phyloP scores from a whole-genome alignment of 2,888 invertebrate genomes.

The Microctonus aethiopoides region DNA sequence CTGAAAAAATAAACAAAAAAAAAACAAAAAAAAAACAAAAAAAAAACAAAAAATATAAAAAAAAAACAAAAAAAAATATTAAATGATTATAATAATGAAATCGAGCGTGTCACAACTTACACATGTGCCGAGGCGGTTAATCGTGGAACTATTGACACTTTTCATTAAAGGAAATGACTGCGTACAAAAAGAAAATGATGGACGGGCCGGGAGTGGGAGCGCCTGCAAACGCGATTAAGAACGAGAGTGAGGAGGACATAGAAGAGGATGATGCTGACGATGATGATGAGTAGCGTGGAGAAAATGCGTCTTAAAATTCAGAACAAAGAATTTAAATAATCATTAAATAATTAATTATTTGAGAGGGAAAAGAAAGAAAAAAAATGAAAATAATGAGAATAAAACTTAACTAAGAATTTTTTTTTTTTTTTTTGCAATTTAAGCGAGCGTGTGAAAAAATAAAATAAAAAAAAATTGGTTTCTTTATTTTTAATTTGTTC shows the following conservation, averaged over 20 bases:
- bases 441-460: neutral
- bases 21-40: neutral
- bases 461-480: neutral
- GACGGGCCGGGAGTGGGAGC: conserved; percentile 67
- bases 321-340: conserved; percentile 25
- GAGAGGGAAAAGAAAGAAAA: neutral
- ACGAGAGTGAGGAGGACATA: conserved; percentile 74
- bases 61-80: conserved; percentile 31
- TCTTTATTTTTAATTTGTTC: neutral
- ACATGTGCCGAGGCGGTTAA: conserved; percentile 60
- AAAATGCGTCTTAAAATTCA: conserved; percentile 55
- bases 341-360: neutral
- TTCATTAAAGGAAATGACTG: conserved; percentile 80
- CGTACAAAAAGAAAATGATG: conserved; percentile 80
- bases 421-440: neutral
- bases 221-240: conserved; percentile 70
- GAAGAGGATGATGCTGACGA: conserved; percentile 76
- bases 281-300: conserved; percentile 67
- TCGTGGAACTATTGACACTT: conserved; percentile 54
- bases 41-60: conserved; percentile 14
- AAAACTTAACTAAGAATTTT: conserved; percentile 2
- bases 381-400: conserved; percentile 31
- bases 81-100: conserved; percentile 31
- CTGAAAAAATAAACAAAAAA: conserved; percentile 5
- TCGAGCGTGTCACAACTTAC: conserved; percentile 8